Evolutionary conservation across 2,113 vertebrate genomes (phyloP).

Genomic region (Centropristis striata): DNA sequence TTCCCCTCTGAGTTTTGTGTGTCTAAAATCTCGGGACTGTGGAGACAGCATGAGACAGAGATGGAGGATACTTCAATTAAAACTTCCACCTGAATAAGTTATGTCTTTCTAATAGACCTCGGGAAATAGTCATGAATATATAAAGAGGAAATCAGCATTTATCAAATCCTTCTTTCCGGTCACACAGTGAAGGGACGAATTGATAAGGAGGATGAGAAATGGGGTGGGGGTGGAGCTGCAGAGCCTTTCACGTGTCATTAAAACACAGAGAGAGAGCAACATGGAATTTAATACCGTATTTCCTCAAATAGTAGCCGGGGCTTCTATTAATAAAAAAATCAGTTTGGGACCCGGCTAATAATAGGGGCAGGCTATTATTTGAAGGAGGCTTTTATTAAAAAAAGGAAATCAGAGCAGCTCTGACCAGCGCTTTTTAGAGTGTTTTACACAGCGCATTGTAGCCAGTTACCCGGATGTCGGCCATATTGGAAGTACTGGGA

Average conservation of each 20-base stretch:
- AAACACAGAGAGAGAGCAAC: background rate
- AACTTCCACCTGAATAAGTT: conserved; percentile 40
- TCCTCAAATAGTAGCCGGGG: too few relatives aligned
- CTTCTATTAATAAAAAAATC: too few relatives aligned
- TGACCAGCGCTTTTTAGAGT: too few relatives aligned
- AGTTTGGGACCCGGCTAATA: too few relatives aligned
- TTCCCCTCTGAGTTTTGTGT: conserved; percentile 13
- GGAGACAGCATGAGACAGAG: background rate
- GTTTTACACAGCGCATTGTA: too few relatives aligned
- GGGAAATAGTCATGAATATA: conserved; percentile 70
- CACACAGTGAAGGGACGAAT: conserved; percentile 18
- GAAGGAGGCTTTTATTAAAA: too few relatives aligned
- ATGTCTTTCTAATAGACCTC: conserved; percentile 53
- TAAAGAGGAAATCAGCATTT: conserved; percentile 49
- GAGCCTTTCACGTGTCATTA: conserved; percentile 11
- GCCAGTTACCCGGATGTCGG: too few relatives aligned
- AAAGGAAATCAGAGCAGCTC: too few relatives aligned
- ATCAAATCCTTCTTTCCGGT: conserved; percentile 58
- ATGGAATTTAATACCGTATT: conserved; percentile 19
- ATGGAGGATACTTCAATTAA: conserved; percentile 34
- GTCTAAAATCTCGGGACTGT: background rate
- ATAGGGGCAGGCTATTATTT: too few relatives aligned
- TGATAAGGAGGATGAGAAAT: conserved; percentile 28
- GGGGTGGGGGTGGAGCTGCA: background rate
- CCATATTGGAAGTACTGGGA: too few relatives aligned